Evolutionary conservation across 1,140 invertebrate genomes (phyloP).

Genomic region (Cylas formicarius): DNA sequence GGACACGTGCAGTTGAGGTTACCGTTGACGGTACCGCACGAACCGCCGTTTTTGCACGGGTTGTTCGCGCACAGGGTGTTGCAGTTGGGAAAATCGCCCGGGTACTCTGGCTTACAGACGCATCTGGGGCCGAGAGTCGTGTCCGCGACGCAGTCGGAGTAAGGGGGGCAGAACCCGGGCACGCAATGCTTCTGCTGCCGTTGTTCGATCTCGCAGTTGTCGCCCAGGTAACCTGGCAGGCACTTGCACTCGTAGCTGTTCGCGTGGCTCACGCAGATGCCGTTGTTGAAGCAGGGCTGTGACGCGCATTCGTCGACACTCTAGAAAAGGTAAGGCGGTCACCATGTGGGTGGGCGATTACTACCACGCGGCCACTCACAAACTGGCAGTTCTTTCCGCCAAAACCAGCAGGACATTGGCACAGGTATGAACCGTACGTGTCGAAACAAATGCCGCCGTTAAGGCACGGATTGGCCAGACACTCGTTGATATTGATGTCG

Average conservation of each 20-base stretch:
- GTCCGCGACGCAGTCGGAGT: conserved; percentile 38
- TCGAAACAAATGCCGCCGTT: conserved; percentile 73
- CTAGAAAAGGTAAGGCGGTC: too few relatives aligned
- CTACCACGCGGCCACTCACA: too few relatives aligned
- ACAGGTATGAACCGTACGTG: conserved; percentile 72
- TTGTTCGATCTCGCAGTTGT: conserved; percentile 50
- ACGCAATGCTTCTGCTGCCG: conserved; percentile 41
- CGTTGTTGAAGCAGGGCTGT: conserved; percentile 60
- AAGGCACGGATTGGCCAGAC: conserved; percentile 62
- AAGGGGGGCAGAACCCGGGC: conserved; percentile 45
- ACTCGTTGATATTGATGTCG: conserved; percentile 82
- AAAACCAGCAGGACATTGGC: conserved; percentile 76
- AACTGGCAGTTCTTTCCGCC: conserved; percentile 70
- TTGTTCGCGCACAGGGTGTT: conserved; percentile 52
- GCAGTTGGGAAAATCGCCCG: conserved; percentile 53
- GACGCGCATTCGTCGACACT: conserved; percentile 58
- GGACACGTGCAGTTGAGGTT: conserved; percentile 62
- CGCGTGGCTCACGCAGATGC: conserved; percentile 54
- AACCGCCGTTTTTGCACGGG: conserved; percentile 57
- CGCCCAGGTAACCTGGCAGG: conserved; percentile 50
- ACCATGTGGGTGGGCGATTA: too few relatives aligned
- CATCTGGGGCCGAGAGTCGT: conserved; percentile 53
- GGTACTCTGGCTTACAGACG: conserved; percentile 63
- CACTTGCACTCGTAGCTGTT: conserved; percentile 50
- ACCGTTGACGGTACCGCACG: conserved; percentile 48